Base-by-base conservation (phyloP, 64 coral and sea anemone species). In the Montipora foliosa region DNA sequence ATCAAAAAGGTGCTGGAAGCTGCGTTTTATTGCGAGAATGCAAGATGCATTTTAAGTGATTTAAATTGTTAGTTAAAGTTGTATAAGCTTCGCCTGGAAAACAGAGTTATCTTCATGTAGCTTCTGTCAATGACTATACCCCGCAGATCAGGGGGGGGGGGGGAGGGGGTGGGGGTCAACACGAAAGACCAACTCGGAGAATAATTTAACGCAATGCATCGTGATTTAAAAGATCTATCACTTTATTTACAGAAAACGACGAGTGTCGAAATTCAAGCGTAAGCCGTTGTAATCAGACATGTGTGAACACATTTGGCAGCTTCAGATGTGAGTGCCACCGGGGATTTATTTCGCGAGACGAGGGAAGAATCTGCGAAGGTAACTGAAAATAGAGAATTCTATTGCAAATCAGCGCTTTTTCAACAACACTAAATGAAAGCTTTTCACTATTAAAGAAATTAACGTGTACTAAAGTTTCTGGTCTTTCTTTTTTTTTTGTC, bases 321-420 rank as follows among this genome's bases (percentile, higher is more conserved):
- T 93, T 76, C 22, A 49, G 45, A 4, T 93, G 91, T 10, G 74
- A 93, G 44, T 93, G 91, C 22, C 29, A 58, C 1, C 10, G 46
- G n/a, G 91, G 91, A 0, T 93, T 77, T 60, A 69, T 8, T 11
- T 19, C 15, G 2, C 15, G 6, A 3, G 46, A 73, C 0, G 15
- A 60, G 8, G 91, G 91, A 12, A 66, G 73, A 16, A 87, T 84
- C 29, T 93, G 91, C 9, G 82, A 82, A 93, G 91, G 91, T 93
- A 84, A 15, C 64, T 68, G 64, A 20, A 13, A 68, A 20, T 4
- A 17, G 64, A n/a, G 17, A 68, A 14, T 37, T 37, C 37, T 37
- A 37, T 37, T 37, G 37, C 37, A 37, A 37, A 17, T n/a, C 12
- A 68, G 12, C 16, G 9, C 17, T 68, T 68, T 68, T n/a, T n/a